A percentile compares a stretch with the other conserved stretches of the same genome.
Evolutionary conservation across 2,888 invertebrate genomes (phyloP).

Genomic region (Meloe dianella): DNA sequence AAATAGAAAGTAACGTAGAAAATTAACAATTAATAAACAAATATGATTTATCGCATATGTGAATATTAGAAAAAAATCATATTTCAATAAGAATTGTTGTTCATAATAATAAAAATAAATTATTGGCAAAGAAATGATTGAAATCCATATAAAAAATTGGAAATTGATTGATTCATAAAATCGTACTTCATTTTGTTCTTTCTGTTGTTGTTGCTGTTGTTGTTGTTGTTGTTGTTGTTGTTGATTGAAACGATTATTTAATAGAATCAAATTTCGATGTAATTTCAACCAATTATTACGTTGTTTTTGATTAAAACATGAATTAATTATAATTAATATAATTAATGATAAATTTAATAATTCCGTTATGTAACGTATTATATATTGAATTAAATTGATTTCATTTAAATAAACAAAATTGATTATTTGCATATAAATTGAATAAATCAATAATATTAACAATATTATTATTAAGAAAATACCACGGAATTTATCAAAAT

Average conservation of each 20-base stretch:
- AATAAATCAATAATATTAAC: not conserved
- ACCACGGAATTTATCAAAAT: not conserved
- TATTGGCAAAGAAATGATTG: not conserved
- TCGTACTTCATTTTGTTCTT: too few relatives aligned
- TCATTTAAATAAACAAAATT: not conserved
- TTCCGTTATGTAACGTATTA: not conserved
- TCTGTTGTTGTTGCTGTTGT: not conserved
- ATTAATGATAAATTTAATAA: not conserved
- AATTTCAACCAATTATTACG: slow-evolving; percentile 5
- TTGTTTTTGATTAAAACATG: slow-evolving; percentile 1
- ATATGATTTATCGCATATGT: not conserved
- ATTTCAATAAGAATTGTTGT: not conserved
- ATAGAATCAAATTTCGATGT: not conserved
- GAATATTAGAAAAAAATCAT: not conserved
- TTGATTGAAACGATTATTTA: slow-evolving; percentile 1
- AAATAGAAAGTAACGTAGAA: not conserved
- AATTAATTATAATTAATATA: not conserved
- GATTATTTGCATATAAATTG: not conserved
- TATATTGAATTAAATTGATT: not conserved
- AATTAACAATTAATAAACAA: not conserved
- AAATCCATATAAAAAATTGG: not conserved
- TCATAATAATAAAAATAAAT: not conserved
- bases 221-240: not conserved
- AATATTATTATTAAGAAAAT: not conserved
- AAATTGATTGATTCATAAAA: not conserved